Evolutionary conservation across 2,888 invertebrate genomes (phyloP), one percentile per base, ranked within the genome.

Genomic region (Rutpela maculata): DNA sequence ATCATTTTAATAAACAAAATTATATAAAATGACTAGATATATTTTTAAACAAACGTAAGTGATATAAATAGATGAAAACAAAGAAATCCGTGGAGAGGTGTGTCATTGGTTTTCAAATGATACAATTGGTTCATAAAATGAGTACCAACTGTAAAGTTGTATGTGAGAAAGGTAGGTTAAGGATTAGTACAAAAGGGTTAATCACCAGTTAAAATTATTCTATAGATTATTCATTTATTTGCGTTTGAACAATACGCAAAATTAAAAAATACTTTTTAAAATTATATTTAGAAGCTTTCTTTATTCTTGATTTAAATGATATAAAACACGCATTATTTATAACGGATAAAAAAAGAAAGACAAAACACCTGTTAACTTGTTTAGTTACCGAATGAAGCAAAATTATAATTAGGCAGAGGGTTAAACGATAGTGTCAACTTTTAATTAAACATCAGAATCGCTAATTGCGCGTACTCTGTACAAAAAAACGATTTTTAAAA

Each of bases 61-160:
- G 67, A 55, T 55, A 67, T 55, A 67, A 67, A 67, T 56, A 67
- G 69, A 26, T 38, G 70, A 50, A 70, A 60, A 70, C 70, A 70
- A 59, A 70, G 60, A 62, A 60, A 70, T 22, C 15, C 12, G 26
- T 70, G 59, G 35, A 60, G 60, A 60, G 70, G 15, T 60, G 43
- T 70, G 70, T 70, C 70, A 70, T 18, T 43, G 70, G 17, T 59
- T 60, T 69, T 31, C 59, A 59, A 70, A 59, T 69, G 59, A 56
- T 56, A 12, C 17, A 59, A 70, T n/a, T 70, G 22, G 38, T 60
- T 57, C 38, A 35, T 59, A 26, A 70, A 38, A 66, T 17, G 11
- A 9, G 18, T 6, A 18, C 11, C 15, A 19, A 22, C 3, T n/a
- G 9, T 5, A n/a, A 31, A 57, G 50, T 38, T 19, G 26, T 55